Evolutionary conservation across 2,113 vertebrate genomes (phyloP), one percentile per base, ranked within the genome.

Genomic region (Lophochroa leadbeateri): DNA sequence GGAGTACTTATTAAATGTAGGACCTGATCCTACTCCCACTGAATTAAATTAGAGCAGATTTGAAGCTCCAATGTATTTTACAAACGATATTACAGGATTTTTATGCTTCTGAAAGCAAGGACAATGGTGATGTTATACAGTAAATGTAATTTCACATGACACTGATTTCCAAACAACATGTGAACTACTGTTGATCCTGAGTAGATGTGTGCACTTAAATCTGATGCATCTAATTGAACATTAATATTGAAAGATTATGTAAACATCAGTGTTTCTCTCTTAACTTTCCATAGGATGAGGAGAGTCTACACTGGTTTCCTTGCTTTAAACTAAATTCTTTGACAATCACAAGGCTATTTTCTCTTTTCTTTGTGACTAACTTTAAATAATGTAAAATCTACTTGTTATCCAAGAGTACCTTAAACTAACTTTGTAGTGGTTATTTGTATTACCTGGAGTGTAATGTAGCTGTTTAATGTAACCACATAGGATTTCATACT

Each of bases 361-460:
- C 61, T 92, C 77, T 89, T 74, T 83, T 97, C 71, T 94, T 82
- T 88, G 37, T 95, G 44, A 84, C 57, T 86, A 74, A 33, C 84
- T 90, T 90, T 84, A 82, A 89, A 53, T 67, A 88, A 79, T 31
- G 16, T 64, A 86, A 94, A 92, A 95, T 77, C 41, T 87, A 41
- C 55, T 94, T 55, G 86, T 95, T 95, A 80, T 79, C 71, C 75
- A 70, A 92, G 90, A 88, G 83, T 96, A 80, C 96, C 80, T 96
- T 39, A 78, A 94, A 84, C 63, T 95, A 90, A 72, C 90, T 92
- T 94, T 96, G 85, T 97, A 74, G 77, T 92, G 57, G 78, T 74
- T 69, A 83, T 96, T 97, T 97, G 90, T 96, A 96, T 96, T 88
- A 93, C 91, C 70, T 94, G 49, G 77, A 80, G 74, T 95, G 92